Conservation (phyloP, 2,888 invertebrate species). For the Brassicogethes aeneus region DNA sequence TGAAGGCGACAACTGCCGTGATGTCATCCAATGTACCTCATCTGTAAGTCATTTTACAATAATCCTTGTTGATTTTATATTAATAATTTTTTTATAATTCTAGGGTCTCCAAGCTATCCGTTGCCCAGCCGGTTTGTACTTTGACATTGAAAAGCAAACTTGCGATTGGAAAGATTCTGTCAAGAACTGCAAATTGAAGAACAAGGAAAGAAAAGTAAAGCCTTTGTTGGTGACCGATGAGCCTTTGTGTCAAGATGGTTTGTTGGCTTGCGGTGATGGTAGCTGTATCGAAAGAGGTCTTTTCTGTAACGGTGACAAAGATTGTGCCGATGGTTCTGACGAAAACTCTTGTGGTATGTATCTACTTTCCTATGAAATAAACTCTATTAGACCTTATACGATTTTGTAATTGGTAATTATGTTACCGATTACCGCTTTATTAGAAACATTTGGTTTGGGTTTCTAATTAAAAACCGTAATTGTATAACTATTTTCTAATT, state of each 20-base stretch:
- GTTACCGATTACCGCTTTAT: no score
- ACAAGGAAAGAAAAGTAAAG: slow-evolving; percentile 80
- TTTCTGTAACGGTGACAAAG: slow-evolving; percentile 89
- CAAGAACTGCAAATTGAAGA: slow-evolving; percentile 86
- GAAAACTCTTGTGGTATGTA: slow-evolving; percentile 84
- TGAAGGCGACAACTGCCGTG: slow-evolving; percentile 87
- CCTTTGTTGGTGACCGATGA: slow-evolving; percentile 84
- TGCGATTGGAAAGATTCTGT: slow-evolving; percentile 92
- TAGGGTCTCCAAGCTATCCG: slow-evolving; percentile 87
- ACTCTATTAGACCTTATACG: no score
- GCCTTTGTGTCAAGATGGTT: slow-evolving; percentile 80
- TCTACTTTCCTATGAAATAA: slow-evolving; percentile 3
- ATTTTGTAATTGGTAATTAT: no score
- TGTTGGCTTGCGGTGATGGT: slow-evolving; percentile 79
- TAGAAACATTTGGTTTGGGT: no score
- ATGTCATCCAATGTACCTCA: slow-evolving; percentile 91
- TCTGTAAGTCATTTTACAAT: slow-evolving; percentile 53
- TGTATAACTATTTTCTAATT: no score
- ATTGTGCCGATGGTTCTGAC: slow-evolving; percentile 81
- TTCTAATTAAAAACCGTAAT: no score
- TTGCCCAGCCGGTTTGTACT: slow-evolving; percentile 85
- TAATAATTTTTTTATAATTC: neutral
- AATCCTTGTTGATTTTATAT: neutral
- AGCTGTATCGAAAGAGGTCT: slow-evolving; percentile 80
- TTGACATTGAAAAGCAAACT: slow-evolving; percentile 91